Evolutionary conservation across 2,797 vertebrate species (phyloP).

Genomic region (Amniataba percoides): DNA sequence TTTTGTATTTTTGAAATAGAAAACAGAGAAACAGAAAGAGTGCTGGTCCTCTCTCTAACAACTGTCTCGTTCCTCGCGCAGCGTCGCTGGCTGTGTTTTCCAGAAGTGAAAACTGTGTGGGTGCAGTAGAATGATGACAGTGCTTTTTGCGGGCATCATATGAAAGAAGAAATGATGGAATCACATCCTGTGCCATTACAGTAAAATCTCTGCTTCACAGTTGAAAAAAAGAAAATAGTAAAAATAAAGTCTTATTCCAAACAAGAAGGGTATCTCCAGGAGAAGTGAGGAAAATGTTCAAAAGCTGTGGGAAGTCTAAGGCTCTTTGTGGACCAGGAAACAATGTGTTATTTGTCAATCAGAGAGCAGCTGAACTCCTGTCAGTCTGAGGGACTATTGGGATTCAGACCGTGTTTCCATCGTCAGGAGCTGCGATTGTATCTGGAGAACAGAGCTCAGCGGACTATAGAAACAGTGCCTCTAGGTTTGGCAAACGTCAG

Average conservation of each 20-base stretch:
- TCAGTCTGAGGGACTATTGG: conserved; percentile 47
- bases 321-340: conserved; percentile 7
- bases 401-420: conserved; percentile 55
- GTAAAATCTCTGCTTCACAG: background rate
- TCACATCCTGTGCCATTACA: background rate
- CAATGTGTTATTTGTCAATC: conserved; percentile 28
- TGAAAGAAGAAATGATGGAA: background rate
- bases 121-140: background rate
- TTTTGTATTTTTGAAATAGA: background rate
- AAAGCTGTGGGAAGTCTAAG: background rate
- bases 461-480: conserved; percentile 72
- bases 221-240: background rate
- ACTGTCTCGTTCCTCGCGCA: background rate
- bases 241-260: background rate
- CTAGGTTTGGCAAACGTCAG: conserved; percentile 73
- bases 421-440: conserved; percentile 64
- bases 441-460: conserved; percentile 58
- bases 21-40: background rate
- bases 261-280: background rate
- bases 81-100: background rate
- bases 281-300: background rate
- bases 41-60: background rate
- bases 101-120: background rate
- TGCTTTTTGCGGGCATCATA: background rate
- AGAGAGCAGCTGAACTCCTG: conserved; percentile 44